phyloP scores from a whole-genome alignment of 2,113 vertebrate genomes.

The Aldabrachelys gigantea region DNA sequence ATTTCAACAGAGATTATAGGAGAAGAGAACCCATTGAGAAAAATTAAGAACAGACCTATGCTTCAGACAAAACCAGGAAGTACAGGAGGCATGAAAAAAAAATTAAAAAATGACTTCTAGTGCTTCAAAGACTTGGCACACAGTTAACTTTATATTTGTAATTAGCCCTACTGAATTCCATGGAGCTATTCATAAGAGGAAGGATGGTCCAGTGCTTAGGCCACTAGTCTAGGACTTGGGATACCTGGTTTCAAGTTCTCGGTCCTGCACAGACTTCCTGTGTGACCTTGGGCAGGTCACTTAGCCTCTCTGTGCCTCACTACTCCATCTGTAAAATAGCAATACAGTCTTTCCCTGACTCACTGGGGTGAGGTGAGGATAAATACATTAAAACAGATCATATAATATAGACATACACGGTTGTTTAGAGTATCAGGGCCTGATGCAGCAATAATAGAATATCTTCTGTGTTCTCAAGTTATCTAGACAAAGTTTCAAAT shows the following conservation, averaged over 20 bases:
- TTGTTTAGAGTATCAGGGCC: background rate
- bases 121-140: background rate
- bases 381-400: background rate
- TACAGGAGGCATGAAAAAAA: background rate
- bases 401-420: background rate
- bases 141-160: background rate
- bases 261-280: background rate
- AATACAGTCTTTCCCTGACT: background rate
- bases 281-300: background rate
- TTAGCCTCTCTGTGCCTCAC: background rate
- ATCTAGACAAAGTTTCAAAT: background rate
- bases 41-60: too few relatives aligned
- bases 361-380: background rate
- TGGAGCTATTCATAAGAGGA: background rate
- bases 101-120: background rate
- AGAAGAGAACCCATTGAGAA: too few relatives aligned
- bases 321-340: background rate
- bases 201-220: background rate
- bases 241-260: background rate
- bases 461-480: background rate
- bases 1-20: too few relatives aligned
- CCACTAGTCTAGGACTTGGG: background rate
- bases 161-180: background rate
- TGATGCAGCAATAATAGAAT: background rate
- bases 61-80: too few relatives aligned